phyloP scores from a whole-genome alignment of 2,797 vertebrate species.

The Harpagifer antarcticus region DNA sequence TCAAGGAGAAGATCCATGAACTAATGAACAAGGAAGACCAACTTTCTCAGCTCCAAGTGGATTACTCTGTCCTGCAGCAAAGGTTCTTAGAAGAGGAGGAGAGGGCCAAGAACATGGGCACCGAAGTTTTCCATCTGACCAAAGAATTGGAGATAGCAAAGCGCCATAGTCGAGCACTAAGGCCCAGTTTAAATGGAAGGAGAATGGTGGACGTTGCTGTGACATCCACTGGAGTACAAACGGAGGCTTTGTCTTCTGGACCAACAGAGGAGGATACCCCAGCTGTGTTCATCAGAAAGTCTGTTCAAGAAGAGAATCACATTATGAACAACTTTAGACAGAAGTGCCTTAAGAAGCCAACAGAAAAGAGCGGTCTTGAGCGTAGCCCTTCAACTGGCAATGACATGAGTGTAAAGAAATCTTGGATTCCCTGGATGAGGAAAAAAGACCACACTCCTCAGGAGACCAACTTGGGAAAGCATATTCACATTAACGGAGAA shows the following conservation, averaged over 20 bases:
- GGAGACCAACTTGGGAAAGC: slow-evolving; percentile 83
- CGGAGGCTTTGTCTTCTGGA: slow-evolving; percentile 85
- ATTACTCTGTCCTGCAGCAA: slow-evolving; percentile 94
- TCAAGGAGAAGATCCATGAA: slow-evolving; percentile 99
- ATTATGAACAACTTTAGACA: slow-evolving; percentile 97
- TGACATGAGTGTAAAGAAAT: slow-evolving; percentile 92
- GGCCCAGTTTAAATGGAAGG: slow-evolving; percentile 92
- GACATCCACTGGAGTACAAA: slow-evolving; percentile 93
- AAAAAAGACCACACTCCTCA: slow-evolving; percentile 88
- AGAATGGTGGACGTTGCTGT: slow-evolving; percentile 94
- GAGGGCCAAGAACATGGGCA: slow-evolving; percentile 93
- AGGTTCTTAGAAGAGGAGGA: slow-evolving; percentile 94
- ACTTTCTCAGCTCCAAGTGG: slow-evolving; percentile 96
- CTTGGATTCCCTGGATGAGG: slow-evolving; percentile 98
- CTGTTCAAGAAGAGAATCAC: slow-evolving; percentile 98
- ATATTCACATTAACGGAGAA: slow-evolving; percentile 78
- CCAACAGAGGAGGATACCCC: slow-evolving; percentile 92
- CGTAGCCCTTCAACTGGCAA: slow-evolving; percentile 90
- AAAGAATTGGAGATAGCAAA: slow-evolving; percentile 95
- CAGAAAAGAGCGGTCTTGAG: slow-evolving; percentile 87
- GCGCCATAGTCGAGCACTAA: slow-evolving; percentile 92
- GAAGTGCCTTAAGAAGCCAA: slow-evolving; percentile 90
- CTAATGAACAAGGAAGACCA: slow-evolving; percentile 99
- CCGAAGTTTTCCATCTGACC: slow-evolving; percentile 92
- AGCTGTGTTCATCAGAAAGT: slow-evolving; percentile 96